Conservation (phyloP, 2,113 vertebrate species). For the Hucho hucho region DNA sequence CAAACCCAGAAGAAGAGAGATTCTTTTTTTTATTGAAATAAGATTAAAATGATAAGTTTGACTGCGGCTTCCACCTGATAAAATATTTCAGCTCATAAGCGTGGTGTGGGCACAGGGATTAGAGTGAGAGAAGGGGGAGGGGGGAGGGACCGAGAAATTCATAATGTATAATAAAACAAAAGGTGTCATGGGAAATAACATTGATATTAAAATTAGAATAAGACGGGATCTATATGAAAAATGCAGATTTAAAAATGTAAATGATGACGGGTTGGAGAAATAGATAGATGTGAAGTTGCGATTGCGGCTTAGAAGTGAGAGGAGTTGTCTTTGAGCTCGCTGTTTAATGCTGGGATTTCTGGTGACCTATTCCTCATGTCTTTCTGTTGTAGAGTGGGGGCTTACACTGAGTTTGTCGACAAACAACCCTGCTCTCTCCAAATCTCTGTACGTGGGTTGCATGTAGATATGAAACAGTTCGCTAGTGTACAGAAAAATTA, state of each 20-base stretch:
- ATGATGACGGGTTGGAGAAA: conserved; percentile 61
- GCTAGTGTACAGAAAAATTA: neutral
- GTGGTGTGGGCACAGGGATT: conserved; percentile 83
- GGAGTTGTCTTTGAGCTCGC: conserved; percentile 16
- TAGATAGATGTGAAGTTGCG: conserved; percentile 48
- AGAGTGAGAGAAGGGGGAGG: conserved; percentile 61
- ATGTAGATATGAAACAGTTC: neutral
- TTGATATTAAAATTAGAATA: conserved; percentile 79
- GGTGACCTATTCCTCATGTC: conserved; percentile 23
- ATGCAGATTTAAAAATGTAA: conserved; percentile 77
- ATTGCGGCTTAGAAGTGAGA: conserved; percentile 34
- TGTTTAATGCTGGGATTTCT: conserved; percentile 6
- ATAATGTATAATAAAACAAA: conserved; percentile 83
- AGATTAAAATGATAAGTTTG: conserved; percentile 91
- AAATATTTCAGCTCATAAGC: conserved; percentile 98
- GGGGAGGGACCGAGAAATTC: conserved; percentile 69
- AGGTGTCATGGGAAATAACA: conserved; percentile 81
- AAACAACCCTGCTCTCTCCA: conserved; percentile 1
- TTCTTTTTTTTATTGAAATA: conserved; percentile 97
- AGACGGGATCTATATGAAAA: conserved; percentile 77
- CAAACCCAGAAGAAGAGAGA: conserved; percentile 81
- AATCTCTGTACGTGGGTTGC: neutral
- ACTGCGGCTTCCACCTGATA: conserved; percentile 86
- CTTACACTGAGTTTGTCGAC: neutral
- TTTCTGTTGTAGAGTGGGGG: conserved; percentile 5